phyloP scores from a whole-genome alignment of 2,113 vertebrate species.

The Pimephales promelas region DNA sequence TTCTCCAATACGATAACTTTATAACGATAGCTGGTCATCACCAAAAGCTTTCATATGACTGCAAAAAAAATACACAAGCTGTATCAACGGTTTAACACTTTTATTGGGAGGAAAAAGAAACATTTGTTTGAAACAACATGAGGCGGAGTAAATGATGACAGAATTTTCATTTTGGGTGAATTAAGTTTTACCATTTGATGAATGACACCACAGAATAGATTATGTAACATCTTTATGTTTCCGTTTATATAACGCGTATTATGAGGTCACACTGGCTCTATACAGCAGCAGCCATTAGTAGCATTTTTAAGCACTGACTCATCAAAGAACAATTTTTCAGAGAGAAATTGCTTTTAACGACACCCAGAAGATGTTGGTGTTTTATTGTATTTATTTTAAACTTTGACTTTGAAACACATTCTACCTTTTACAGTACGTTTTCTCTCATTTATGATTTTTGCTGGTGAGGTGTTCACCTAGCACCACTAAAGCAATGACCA shows the following conservation, averaged over 20 bases:
- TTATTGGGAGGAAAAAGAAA: not conserved
- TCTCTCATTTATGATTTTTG: too few relatives aligned
- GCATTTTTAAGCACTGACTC: not conserved
- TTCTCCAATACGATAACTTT: not conserved
- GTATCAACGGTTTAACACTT: too few relatives aligned
- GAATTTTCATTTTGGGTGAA: not conserved
- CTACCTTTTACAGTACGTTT: not conserved
- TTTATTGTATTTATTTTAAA: not conserved
- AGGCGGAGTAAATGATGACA: not conserved
- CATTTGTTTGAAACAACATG: not conserved
- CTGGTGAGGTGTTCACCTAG: not conserved
- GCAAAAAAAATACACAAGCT: not conserved
- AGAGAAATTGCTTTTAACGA: not conserved
- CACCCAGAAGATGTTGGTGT: not conserved
- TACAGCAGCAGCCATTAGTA: not conserved
- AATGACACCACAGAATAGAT: not conserved
- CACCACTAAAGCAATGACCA: not conserved
- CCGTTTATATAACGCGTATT: not conserved
- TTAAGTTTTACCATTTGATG: not conserved
- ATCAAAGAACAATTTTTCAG: not conserved
- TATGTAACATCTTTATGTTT: not conserved
- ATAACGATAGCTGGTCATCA: not conserved
- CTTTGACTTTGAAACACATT: slow-evolving; percentile 19
- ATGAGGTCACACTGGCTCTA: not conserved
- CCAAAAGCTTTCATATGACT: not conserved